phyloP scores from a whole-genome alignment of 1,140 invertebrate genomes.

The Drosophila rhopaloa region DNA sequence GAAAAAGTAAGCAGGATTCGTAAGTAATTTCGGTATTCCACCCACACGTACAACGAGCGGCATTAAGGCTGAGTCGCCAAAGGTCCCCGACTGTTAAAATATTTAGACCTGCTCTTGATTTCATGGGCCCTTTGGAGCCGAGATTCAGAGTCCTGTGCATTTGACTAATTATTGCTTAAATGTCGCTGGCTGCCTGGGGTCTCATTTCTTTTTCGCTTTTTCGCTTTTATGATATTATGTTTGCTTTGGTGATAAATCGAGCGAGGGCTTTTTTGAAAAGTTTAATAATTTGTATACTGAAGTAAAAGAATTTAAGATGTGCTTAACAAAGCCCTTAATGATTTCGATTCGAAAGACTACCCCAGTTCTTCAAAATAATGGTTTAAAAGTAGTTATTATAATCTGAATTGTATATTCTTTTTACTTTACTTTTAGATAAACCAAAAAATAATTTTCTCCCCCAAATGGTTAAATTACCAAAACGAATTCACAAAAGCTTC shows the following conservation, averaged over 20 bases:
- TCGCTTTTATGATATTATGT: slow-evolving; percentile 3
- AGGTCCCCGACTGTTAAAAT: slow-evolving; percentile 52
- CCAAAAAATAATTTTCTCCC: too few species aligned
- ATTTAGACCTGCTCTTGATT: slow-evolving; percentile 62
- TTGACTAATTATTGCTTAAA: slow-evolving; percentile 70
- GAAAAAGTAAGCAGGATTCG: slow-evolving; percentile 26
- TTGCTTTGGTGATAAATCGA: slow-evolving; percentile 10
- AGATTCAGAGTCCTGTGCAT: slow-evolving; percentile 20
- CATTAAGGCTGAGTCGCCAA: not conserved
- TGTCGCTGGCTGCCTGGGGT: slow-evolving; percentile 16
- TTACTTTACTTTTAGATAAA: too few species aligned
- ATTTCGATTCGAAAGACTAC: not conserved
- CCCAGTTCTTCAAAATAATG: not conserved
- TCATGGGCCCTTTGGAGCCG: slow-evolving; percentile 29
- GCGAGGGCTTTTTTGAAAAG: not conserved
- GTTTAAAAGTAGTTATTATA: too few species aligned
- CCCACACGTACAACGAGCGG: slow-evolving; percentile 47
- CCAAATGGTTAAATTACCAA: too few species aligned
- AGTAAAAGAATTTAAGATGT: not conserved
- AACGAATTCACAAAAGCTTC: too few species aligned
- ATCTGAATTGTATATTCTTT: too few species aligned
- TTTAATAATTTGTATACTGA: slow-evolving; percentile 8
- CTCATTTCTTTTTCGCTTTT: slow-evolving; percentile 15
- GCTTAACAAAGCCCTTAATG: not conserved
- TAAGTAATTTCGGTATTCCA: slow-evolving; percentile 7